Evolutionary conservation across 2,797 vertebrate genomes (phyloP), one percentile per base, ranked within the genome.

Genomic region (Borostomias antarcticus): DNA sequence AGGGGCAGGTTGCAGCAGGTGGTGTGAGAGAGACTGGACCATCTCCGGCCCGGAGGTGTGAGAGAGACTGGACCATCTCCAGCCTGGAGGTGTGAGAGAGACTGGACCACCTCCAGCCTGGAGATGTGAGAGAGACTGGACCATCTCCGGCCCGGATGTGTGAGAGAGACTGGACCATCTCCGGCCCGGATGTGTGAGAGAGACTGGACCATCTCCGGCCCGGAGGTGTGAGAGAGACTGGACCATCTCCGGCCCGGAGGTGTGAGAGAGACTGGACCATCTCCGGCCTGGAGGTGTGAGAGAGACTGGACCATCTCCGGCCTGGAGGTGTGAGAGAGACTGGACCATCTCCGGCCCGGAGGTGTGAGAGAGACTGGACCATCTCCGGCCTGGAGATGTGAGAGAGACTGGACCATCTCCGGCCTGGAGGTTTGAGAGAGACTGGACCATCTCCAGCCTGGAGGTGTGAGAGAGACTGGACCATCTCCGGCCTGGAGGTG

Each of bases 1-100:
- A 88, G 85, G 79, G 78, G 76, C 30, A 17, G 48, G 72, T 68
- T 66, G 52, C 45, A 53, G 54, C 65, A 76, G 77, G 65, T 23
- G 29, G 32, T 45, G 47, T 32, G 29, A 11, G 43, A 54, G 25
- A 28, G 26, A 51, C 50, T 51, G 48, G 19, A 25, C 21, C 19
- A 11, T 37, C 35, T 37, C 35, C 35, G 1, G 35, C 13, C 13
- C 13, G 35, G n/a, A n/a, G n/a, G n/a, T n/a, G n/a, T n/a, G 60
- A 47, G 43, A 47, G 13, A 47, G 43, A 37, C n/a, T 37, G 35
- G 35, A 8, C 35, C 35, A 8, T 37, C 35, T 37, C 35, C 35
- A 1, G 35, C 13, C 13, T 37, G 35, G n/a, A n/a, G n/a, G n/a
- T n/a, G n/a, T n/a, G n/a, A n/a, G n/a, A n/a, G n/a, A n/a, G n/a